These are phyloP conservation scores for Suillia variegata DNA, from an alignment of 2,888 invertebrate genomes.

Conservation along the genomic window DNA sequence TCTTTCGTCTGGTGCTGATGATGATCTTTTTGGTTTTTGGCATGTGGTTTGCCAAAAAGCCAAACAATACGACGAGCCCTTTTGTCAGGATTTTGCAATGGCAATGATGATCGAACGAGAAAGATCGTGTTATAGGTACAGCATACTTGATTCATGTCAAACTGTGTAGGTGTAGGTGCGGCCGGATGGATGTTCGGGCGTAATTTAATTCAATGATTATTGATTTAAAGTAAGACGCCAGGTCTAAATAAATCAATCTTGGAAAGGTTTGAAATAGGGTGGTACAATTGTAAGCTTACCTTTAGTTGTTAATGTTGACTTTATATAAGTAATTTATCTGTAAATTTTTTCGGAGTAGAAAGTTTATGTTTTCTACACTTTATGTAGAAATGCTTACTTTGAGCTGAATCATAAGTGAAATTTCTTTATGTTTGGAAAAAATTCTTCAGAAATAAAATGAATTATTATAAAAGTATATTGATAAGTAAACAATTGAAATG, in stretches of 20 bases:
- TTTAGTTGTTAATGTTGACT: no score
- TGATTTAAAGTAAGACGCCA: conserved; percentile 43
- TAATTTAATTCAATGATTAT: conserved; percentile 54
- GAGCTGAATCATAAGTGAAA: no score
- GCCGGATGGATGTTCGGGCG: conserved; percentile 42
- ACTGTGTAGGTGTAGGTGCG: conserved; percentile 47
- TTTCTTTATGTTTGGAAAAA: no score
- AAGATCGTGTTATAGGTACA: conserved; percentile 1
- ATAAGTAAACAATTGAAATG: no score
- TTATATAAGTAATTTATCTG: no score
- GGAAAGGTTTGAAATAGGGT: conserved; percentile 16
- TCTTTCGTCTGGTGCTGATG: neutral
- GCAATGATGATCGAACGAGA: conserved; percentile 8
- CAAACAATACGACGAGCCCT: neutral
- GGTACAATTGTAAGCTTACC: neutral
- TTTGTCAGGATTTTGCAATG: neutral
- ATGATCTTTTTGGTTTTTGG: neutral
- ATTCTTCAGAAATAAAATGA: no score
- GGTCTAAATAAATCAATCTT: conserved; percentile 53
- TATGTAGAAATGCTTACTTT: no score
- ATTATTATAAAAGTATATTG: no score
- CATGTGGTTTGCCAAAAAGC: neutral
- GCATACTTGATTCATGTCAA: conserved; percentile 13
- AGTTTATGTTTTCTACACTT: no score
- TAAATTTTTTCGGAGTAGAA: no score